Conservation (phyloP, 2,797 vertebrate species). For the Sebastes nivosus region DNA sequence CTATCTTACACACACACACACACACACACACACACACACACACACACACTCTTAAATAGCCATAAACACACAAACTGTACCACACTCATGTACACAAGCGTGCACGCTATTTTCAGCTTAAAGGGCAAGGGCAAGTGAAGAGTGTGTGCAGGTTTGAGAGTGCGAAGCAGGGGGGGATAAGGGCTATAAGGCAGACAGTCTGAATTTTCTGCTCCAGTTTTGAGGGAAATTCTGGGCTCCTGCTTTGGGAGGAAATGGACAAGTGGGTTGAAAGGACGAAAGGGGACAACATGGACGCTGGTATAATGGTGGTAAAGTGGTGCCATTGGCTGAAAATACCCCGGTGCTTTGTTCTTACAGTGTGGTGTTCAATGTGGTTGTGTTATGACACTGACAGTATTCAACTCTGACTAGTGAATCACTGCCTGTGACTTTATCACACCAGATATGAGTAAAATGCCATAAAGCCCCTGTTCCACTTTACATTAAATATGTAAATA, state of each 20-base stretch:
- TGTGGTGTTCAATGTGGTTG: background rate
- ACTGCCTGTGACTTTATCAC: background rate
- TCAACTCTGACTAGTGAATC: background rate
- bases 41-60: slow-evolving; percentile 13
- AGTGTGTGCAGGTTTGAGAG: slow-evolving; percentile 54
- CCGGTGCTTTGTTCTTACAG: background rate
- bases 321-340: slow-evolving; percentile 6
- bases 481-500: background rate
- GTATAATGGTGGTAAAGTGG: slow-evolving; percentile 36
- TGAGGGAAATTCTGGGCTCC: slow-evolving; percentile 49
- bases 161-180: slow-evolving; percentile 27
- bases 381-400: background rate
- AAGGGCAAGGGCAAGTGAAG: slow-evolving; percentile 66
- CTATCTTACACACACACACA: slow-evolving; percentile 21
- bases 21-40: background rate
- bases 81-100: slow-evolving; percentile 12
- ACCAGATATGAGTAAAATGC: background rate
- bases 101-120: slow-evolving; percentile 52
- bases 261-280: slow-evolving; percentile 57
- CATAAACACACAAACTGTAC: slow-evolving; percentile 17
- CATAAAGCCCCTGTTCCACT: background rate
- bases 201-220: slow-evolving; percentile 75
- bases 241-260: slow-evolving; percentile 58
- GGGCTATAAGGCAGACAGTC: slow-evolving; percentile 54
- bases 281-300: slow-evolving; percentile 20